Evolutionary conservation across 2,797 vertebrate genomes (phyloP), one percentile per base, ranked within the genome.

Genomic region (Silurus lanzhouensis): DNA sequence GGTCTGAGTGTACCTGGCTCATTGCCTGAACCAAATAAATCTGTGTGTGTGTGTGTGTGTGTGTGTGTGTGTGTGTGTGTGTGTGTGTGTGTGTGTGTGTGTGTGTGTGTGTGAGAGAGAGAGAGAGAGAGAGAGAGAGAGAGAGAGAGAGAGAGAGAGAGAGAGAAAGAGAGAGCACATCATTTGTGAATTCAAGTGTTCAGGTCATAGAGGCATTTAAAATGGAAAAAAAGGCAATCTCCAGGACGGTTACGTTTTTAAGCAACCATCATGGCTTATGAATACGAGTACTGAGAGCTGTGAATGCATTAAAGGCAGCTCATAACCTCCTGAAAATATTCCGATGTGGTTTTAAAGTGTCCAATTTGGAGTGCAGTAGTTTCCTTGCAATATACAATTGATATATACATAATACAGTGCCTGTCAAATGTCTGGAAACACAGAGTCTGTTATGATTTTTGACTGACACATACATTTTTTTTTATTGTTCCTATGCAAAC

Each of bases 11-110:
- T 57, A 38, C 55, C 57, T 84, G 74, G 83, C 63, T 58, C 17
- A 63, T 66, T 78, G 85, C 84, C 86, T 82, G 72, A 76, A 76
- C 48, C 58, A 78, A 77, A 58, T 74, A 78, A 80, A 19, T 81
- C 81, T 82, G 83, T 38, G 57, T 84, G 25, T 80, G 57, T 64
- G 48, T 17, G 38, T 77, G 79, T 67, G 66, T 74, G 79, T 81
- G 57, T 77, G 44, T 61, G 75, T 64, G 22, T 5, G 22, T 52
- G 57, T 60, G 25, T 13, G 22, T 14, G n/a, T 12, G 22, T 14
- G n/a, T 27, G 10, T n/a, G 9, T 12, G n/a, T 82, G 83, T 38
- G 57, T 84, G 25, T 80, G 57, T 64, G 48, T 17, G 38, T 77
- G 79, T 67, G 66, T 74, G 79, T 81, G 57, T 77, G 44, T 61